A percentile compares a stretch with the other conserved stretches of the same genome.
These are phyloP conservation scores for Electrona antarctica DNA, from an alignment of 2,113 vertebrate genomes.

Conservation along the genomic window DNA sequence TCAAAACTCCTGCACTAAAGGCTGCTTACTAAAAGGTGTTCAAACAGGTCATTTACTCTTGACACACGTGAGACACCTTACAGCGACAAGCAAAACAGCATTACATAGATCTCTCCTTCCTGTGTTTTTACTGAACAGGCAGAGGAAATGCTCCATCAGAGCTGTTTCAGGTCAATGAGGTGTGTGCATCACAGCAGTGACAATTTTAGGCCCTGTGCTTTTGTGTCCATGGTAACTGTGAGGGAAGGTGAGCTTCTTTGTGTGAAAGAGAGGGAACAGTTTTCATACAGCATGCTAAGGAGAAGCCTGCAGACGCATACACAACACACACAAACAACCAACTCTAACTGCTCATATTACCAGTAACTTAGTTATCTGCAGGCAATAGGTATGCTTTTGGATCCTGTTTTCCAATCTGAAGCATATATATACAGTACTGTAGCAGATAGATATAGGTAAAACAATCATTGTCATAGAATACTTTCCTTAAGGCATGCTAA, in stretches of 20 bases:
- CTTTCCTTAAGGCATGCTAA: background rate
- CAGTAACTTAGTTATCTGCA: constrained; percentile 33
- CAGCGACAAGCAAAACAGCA: constrained; percentile 19
- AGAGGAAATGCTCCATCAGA: constrained; percentile 37
- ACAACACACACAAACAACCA: constrained; percentile 11
- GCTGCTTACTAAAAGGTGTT: constrained; percentile 21
- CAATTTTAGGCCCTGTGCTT: constrained; percentile 63
- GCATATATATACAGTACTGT: background rate
- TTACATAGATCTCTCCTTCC: constrained; percentile 44
- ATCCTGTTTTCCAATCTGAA: constrained; percentile 24
- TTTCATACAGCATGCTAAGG: constrained; percentile 32
- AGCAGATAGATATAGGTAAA: constrained; percentile 18
- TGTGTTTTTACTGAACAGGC: constrained; percentile 32
- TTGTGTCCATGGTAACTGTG: constrained; percentile 80
- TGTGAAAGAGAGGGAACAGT: constrained; percentile 29
- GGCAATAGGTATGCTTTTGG: constrained; percentile 16
- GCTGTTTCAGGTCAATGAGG: constrained; percentile 46
- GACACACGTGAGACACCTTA: constrained; percentile 8
- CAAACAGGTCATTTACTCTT: constrained; percentile 19
- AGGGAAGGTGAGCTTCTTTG: constrained; percentile 65
- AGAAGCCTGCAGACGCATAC: background rate
- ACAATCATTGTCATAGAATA: constrained; percentile 11
- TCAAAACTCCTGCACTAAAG: constrained; percentile 13
- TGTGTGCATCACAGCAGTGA: constrained; percentile 49
- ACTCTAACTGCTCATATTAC: constrained; percentile 29